A percentile compares a stretch with the other conserved stretches of the same genome.
phyloP scores from a whole-genome alignment of 64 coral and sea anemone genomes.

The Actinia equina region DNA sequence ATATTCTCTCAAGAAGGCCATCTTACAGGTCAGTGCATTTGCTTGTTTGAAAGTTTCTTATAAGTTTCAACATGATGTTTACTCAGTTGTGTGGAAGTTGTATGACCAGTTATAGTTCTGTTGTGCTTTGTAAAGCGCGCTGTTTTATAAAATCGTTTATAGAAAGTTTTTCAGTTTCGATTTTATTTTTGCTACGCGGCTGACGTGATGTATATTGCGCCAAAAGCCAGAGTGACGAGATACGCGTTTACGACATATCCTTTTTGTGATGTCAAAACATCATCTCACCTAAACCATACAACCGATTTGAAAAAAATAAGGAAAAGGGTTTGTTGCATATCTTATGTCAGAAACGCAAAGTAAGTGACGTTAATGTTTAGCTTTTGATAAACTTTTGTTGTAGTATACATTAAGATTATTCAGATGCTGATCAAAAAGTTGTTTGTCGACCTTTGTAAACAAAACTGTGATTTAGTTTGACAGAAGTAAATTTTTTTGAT shows the following conservation, averaged over 20 bases:
- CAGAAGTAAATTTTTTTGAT: neutral
- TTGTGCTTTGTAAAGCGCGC: neutral
- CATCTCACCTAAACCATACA: neutral
- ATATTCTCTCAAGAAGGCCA: constrained; percentile 89
- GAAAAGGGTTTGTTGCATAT: neutral
- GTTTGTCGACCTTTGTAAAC: neutral
- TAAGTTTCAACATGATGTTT: neutral
- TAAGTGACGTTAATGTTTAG: neutral
- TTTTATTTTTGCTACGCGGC: constrained; percentile 1
- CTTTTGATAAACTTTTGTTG: neutral
- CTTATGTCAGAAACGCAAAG: neutral
- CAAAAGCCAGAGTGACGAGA: constrained; percentile 17
- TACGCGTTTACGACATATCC: constrained; percentile 17
- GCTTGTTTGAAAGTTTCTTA: neutral
- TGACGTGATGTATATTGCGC: constrained; percentile 10
- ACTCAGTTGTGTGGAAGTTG: neutral
- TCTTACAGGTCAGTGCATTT: constrained; percentile 75
- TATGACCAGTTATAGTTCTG: neutral
- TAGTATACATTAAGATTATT: neutral
- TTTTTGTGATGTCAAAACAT: neutral
- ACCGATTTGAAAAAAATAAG: neutral
- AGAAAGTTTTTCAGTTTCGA: neutral
- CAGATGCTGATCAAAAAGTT: neutral
- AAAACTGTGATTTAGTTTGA: neutral
- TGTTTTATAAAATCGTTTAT: neutral